Conservation (phyloP, 2,113 vertebrate genomes). For the Cromileptes altivelis region DNA sequence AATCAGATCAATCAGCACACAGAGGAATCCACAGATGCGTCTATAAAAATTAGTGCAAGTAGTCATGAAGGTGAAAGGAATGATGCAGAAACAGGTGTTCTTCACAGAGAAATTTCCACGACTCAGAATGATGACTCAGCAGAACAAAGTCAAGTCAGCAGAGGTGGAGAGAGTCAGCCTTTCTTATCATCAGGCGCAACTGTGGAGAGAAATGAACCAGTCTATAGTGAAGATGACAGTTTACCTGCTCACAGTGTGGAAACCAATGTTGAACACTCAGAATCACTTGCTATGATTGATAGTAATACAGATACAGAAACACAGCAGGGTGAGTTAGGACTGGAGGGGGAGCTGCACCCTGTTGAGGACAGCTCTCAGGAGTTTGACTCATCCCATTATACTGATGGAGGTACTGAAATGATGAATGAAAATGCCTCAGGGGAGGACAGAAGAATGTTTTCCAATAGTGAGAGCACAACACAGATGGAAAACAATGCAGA, state of each 20-base stretch:
- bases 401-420: background rate
- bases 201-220: background rate
- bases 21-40: background rate
- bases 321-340: background rate
- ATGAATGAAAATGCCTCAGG: slow-evolving; percentile 4
- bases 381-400: background rate
- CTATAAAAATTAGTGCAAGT: background rate
- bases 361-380: slow-evolving; percentile 5
- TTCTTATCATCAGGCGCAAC: background rate
- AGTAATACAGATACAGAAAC: slow-evolving; percentile 21
- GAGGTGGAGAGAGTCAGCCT: background rate
- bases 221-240: background rate
- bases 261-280: background rate
- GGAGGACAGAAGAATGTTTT: background rate
- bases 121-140: slow-evolving; percentile 1
- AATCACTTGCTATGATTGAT: background rate
- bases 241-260: background rate
- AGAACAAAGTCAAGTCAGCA: background rate
- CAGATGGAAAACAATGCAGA: slow-evolving; percentile 5
- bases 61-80: background rate
- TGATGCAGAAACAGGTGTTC: background rate
- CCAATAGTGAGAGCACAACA: slow-evolving; percentile 1
- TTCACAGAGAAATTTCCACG: background rate
- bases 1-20: background rate
- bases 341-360: background rate